Evolutionary conservation across 2,797 vertebrate species (phyloP).

Genomic region (Enteromius fasciolatus): DNA sequence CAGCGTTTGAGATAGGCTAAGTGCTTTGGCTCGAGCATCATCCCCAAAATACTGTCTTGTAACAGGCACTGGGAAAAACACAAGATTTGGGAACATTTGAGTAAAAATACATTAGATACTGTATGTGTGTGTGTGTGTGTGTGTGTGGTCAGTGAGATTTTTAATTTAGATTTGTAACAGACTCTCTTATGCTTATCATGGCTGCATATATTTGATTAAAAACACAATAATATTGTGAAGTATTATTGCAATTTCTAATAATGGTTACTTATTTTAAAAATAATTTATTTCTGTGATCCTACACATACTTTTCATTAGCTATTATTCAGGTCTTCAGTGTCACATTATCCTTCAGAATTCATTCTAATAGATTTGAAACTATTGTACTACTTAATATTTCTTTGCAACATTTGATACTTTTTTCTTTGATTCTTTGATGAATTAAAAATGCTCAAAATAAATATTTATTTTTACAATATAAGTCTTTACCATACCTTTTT

Average conservation of each 20-base stretch:
- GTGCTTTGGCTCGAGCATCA: constrained; percentile 17
- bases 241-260: background rate
- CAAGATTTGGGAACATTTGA: background rate
- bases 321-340: background rate
- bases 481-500: background rate
- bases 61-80: background rate
- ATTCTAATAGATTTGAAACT: background rate
- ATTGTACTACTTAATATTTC: background rate
- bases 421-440: too few species aligned
- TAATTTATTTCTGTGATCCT: background rate
- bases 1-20: constrained; percentile 33
- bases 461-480: background rate
- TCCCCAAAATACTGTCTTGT: background rate
- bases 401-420: too few species aligned
- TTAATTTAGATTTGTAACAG: too few species aligned
- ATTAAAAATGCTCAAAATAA: too few species aligned
- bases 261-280: background rate
- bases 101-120: too few species aligned
- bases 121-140: background rate
- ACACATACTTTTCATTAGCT: background rate
- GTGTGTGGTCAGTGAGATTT: too few species aligned
- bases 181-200: background rate
- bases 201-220: background rate
- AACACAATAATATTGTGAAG: background rate
- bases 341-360: background rate